Evolutionary conservation across 2,113 vertebrate species (phyloP).

Genomic region (Mesocricetus auratus): DNA sequence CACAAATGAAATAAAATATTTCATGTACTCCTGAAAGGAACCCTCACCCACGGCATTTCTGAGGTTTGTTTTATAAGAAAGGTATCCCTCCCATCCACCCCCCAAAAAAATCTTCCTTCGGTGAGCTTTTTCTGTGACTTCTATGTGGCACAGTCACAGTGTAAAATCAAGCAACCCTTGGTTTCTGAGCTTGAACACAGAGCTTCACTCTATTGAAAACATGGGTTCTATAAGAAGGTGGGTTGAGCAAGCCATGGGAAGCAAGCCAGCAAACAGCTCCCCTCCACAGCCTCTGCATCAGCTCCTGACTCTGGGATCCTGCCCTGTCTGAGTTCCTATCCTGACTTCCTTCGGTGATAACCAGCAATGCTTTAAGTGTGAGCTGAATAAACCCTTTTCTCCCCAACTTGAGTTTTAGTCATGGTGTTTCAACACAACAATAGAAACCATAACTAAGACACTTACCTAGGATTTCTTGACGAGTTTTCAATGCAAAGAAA

Average conservation of each 20-base stretch:
- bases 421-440: background rate
- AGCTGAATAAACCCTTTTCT: background rate
- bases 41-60: background rate
- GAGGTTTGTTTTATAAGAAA: background rate
- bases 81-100: background rate
- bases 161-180: background rate
- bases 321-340: background rate
- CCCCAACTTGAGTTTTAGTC: background rate
- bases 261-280: background rate
- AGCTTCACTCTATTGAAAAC: conserved; percentile 88
- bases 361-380: background rate
- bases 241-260: background rate
- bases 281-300: background rate
- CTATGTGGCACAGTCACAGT: background rate
- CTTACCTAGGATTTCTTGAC: background rate
- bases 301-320: background rate
- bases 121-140: background rate
- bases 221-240: conserved; percentile 78
- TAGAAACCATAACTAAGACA: background rate
- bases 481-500: background rate
- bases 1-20: background rate
- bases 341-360: background rate
- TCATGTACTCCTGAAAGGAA: background rate
- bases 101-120: conserved; percentile 1
- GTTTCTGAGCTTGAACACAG: background rate